Conservation (phyloP, 2,797 vertebrate genomes). For the Pygocentrus nattereri region DNA sequence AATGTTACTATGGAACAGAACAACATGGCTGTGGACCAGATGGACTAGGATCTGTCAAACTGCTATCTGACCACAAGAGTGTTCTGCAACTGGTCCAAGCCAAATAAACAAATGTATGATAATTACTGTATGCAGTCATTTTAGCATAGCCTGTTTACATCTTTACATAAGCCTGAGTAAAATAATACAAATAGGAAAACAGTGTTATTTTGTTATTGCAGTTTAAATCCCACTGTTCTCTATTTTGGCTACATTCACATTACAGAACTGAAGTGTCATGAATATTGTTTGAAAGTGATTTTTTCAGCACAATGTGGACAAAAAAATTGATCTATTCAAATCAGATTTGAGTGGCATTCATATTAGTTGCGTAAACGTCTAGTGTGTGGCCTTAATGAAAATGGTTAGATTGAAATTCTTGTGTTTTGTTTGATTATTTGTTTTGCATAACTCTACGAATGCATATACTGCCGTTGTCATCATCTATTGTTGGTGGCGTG, state of each 20-base stretch:
- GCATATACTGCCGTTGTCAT: no score
- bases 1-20: conserved; percentile 16
- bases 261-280: neutral
- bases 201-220: conserved; percentile 36
- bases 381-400: no score
- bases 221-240: conserved; percentile 33
- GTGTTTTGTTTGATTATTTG: no score
- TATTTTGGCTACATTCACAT: neutral
- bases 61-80: neutral
- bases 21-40: conserved; percentile 28
- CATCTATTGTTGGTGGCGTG: no score
- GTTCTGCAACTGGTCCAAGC: neutral
- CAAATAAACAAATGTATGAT: conserved; percentile 15
- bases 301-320: neutral
- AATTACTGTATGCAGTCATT: conserved; percentile 5
- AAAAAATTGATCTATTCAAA: neutral
- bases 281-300: neutral
- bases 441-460: no score
- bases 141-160: conserved; percentile 24
- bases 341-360: neutral
- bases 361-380: neutral
- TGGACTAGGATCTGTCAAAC: conserved; percentile 9
- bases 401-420: no score
- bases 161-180: conserved; percentile 34
- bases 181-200: conserved; percentile 22